A percentile compares a stretch with the other conserved stretches of the same genome.
phyloP scores from a whole-genome alignment of 2,888 invertebrate species.

The Merodon equestris region DNA sequence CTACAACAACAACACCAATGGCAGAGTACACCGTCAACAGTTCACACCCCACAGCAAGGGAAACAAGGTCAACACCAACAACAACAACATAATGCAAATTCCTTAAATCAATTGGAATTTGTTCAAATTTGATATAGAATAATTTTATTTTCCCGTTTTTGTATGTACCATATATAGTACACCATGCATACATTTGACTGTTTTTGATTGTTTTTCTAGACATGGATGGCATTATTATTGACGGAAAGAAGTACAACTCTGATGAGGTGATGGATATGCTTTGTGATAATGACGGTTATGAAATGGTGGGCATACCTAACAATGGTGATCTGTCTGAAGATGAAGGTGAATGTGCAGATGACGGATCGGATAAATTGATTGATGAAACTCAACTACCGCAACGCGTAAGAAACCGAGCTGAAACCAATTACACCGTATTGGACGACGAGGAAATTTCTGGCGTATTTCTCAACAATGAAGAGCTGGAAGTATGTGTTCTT shows the following conservation, averaged over 20 bases:
- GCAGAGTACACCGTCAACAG: too few species aligned
- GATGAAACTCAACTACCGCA: conserved; percentile 34
- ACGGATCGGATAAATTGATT: conserved; percentile 33
- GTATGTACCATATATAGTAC: conserved; percentile 14
- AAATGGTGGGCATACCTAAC: conserved; percentile 43
- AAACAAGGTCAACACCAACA: too few species aligned
- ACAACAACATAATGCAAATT: too few species aligned
- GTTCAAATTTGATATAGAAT: conserved; percentile 4
- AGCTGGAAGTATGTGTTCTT: conserved; percentile 22
- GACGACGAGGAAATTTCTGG: conserved; percentile 19
- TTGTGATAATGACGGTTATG: conserved; percentile 35
- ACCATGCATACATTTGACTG: conserved; percentile 9
- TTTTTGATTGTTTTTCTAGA: conserved; percentile 31
- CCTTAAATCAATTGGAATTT: too few species aligned
- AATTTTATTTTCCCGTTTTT: conserved; percentile 7
- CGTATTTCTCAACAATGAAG: conserved; percentile 18
- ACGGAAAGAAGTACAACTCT: conserved; percentile 45
- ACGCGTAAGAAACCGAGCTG: conserved; percentile 23
- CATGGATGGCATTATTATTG: conserved; percentile 42
- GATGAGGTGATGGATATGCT: conserved; percentile 43
- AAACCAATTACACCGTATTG: conserved; percentile 33
- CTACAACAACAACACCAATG: too few species aligned
- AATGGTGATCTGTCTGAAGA: conserved; percentile 49
- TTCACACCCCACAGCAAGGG: too few species aligned
- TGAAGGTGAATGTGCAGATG: conserved; percentile 30